These are phyloP conservation scores for Mycteria americana DNA, from an alignment of 2,797 vertebrate species.

Conservation along the genomic window DNA sequence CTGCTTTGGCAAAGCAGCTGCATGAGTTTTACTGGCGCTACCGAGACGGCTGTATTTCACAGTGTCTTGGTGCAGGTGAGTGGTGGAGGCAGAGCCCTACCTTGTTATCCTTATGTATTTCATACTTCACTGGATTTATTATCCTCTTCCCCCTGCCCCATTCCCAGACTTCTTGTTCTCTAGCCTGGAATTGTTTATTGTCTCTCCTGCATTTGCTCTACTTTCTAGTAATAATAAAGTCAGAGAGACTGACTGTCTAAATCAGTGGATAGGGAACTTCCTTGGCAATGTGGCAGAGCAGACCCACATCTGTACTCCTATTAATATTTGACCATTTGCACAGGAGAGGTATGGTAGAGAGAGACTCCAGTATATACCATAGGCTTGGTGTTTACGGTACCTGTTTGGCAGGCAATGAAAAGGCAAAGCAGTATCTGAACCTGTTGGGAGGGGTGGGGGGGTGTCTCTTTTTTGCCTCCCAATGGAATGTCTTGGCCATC, in stretches of 20 bases:
- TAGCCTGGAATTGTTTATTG: neutral
- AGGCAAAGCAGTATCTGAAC: neutral
- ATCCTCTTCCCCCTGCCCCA: neutral
- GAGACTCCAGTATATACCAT: neutral
- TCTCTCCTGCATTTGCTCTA: neutral
- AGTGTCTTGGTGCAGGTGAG: neutral
- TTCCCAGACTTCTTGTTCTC: neutral
- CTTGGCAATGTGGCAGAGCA: neutral
- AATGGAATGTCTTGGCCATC: neutral
- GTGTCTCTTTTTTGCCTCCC: neutral
- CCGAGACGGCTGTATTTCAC: neutral
- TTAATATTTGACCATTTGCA: neutral
- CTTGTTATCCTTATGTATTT: neutral
- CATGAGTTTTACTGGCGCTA: neutral
- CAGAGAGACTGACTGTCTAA: neutral
- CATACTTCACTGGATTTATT: neutral
- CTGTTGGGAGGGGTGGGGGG: fast-evolving
- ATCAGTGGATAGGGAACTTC: neutral
- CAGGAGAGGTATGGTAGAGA: neutral
- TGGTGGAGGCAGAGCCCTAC: neutral
- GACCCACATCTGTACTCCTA: neutral
- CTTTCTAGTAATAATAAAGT: neutral
- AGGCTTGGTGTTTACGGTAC: neutral
- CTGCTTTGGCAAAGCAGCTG: neutral
- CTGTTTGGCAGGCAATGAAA: neutral